These are phyloP conservation scores for Agelastica alni DNA, from an alignment of 2,888 invertebrate species.

Conservation along the genomic window DNA sequence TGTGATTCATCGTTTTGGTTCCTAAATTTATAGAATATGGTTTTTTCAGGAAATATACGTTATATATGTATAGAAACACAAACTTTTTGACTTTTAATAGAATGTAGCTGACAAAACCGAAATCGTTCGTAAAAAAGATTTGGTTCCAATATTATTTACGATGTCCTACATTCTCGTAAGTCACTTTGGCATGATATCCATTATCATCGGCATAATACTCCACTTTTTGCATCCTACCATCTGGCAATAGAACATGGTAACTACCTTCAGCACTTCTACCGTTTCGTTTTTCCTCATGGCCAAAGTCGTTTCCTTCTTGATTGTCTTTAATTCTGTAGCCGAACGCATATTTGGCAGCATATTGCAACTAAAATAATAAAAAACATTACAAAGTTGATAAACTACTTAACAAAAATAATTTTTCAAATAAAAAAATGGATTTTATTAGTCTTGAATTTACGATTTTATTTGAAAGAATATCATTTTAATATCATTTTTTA, in stretches of 20 bases:
- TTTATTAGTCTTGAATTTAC: too few relatives aligned
- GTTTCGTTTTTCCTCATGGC: slow-evolving; percentile 73
- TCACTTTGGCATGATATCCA: slow-evolving; percentile 79
- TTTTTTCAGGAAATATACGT: too few relatives aligned
- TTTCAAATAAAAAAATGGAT: too few relatives aligned
- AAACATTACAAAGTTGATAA: too few relatives aligned
- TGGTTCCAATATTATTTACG: slow-evolving; percentile 26
- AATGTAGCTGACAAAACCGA: too few relatives aligned
- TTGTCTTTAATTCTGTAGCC: slow-evolving; percentile 75
- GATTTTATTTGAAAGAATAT: too few relatives aligned
- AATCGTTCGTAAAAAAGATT: background rate
- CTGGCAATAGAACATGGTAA: slow-evolving; percentile 78
- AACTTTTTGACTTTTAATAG: too few relatives aligned
- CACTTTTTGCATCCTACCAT: slow-evolving; percentile 78
- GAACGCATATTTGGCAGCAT: slow-evolving; percentile 59
- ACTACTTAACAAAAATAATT: too few relatives aligned
- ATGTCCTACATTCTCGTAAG: slow-evolving; percentile 59
- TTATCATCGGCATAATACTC: slow-evolving; percentile 75
- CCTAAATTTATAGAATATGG: too few relatives aligned
- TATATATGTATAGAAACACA: too few relatives aligned
- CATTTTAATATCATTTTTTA: too few relatives aligned
- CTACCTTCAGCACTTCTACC: slow-evolving; percentile 72
- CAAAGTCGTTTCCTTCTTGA: slow-evolving; percentile 74
- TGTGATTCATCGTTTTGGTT: too few relatives aligned
- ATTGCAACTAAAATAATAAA: slow-evolving; percentile 48